phyloP scores from a whole-genome alignment of 2,888 invertebrate species.

The Exephanes ischioxanthus region DNA sequence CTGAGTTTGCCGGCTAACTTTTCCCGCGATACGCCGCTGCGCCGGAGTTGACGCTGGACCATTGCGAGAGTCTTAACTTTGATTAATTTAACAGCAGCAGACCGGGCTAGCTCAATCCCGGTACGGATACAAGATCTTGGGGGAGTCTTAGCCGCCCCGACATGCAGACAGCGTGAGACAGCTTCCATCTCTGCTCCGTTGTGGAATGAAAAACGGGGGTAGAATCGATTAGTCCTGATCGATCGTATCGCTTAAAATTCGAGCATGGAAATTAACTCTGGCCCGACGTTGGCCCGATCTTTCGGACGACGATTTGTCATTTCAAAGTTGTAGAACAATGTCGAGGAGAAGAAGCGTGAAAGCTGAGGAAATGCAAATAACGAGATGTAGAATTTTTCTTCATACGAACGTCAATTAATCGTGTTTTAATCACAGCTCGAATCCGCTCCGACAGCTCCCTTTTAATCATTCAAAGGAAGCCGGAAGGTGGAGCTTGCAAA shows the following conservation, averaged over 20 bases:
- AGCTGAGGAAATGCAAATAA: constrained; percentile 26
- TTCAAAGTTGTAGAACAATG: constrained; percentile 30
- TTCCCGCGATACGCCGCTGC: not conserved
- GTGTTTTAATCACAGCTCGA: constrained; percentile 13
- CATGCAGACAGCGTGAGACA: not conserved
- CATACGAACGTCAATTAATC: constrained; percentile 32
- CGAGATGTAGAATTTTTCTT: not conserved
- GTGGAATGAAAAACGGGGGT: constrained; percentile 55
- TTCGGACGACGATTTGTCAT: constrained; percentile 47
- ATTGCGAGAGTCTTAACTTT: constrained; percentile 26
- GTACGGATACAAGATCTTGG: constrained; percentile 1
- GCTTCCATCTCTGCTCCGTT: not conserved
- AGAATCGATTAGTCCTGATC: constrained; percentile 64
- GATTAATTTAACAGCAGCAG: constrained; percentile 29
- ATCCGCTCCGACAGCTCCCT: not conserved
- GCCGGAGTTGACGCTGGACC: not conserved
- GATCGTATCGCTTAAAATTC: constrained; percentile 50
- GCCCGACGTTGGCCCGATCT: constrained; percentile 8
- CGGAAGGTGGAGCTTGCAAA: not conserved
- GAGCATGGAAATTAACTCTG: constrained; percentile 48
- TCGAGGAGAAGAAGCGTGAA: not conserved
- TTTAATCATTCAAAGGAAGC: constrained; percentile 32
- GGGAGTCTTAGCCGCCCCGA: constrained; percentile 13
- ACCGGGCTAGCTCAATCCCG: not conserved
- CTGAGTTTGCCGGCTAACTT: not conserved